Evolutionary conservation across 2,113 vertebrate species (phyloP).

Genomic region (Sinocyclocheilus rhinocerous): DNA sequence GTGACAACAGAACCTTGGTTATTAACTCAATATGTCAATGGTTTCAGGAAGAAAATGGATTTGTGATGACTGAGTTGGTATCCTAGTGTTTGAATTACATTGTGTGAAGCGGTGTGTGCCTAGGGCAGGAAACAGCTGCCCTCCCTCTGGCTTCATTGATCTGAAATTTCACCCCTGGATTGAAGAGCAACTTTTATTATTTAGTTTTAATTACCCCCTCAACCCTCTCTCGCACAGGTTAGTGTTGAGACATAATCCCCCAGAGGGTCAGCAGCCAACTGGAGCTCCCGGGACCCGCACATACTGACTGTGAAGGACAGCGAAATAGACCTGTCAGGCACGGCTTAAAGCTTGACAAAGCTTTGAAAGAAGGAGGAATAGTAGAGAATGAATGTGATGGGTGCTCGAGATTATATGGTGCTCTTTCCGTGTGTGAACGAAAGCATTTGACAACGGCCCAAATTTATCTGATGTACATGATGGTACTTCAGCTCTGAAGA

Average conservation of each 20-base stretch:
- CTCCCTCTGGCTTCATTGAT: slow-evolving; percentile 69
- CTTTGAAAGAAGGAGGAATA: slow-evolving; percentile 33
- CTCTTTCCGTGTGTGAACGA: neutral
- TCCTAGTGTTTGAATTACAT: slow-evolving; percentile 70
- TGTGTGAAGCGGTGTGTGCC: slow-evolving; percentile 60
- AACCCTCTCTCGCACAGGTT: slow-evolving; percentile 78
- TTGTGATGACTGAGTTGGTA: slow-evolving; percentile 14
- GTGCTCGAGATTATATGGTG: neutral
- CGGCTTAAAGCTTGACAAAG: slow-evolving; percentile 41
- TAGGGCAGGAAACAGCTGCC: slow-evolving; percentile 67
- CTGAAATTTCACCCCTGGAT: slow-evolving; percentile 70
- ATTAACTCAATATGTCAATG: slow-evolving; percentile 17
- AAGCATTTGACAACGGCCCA: neutral
- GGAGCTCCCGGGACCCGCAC: slow-evolving; percentile 67
- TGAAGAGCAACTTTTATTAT: slow-evolving; percentile 74
- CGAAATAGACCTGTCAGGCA: slow-evolving; percentile 51
- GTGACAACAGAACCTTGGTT: neutral
- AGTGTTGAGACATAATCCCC: slow-evolving; percentile 74
- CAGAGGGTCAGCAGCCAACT: slow-evolving; percentile 60
- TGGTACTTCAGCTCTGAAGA: slow-evolving; percentile 7
- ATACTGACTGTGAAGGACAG: slow-evolving; percentile 59
- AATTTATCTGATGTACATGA: slow-evolving; percentile 39
- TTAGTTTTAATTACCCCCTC: slow-evolving; percentile 81
- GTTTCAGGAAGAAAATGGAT: slow-evolving; percentile 11
- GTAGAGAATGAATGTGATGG: slow-evolving; percentile 11